phyloP scores from a whole-genome alignment of 2,113 vertebrate species.

The Rhizomys pruinosus region DNA sequence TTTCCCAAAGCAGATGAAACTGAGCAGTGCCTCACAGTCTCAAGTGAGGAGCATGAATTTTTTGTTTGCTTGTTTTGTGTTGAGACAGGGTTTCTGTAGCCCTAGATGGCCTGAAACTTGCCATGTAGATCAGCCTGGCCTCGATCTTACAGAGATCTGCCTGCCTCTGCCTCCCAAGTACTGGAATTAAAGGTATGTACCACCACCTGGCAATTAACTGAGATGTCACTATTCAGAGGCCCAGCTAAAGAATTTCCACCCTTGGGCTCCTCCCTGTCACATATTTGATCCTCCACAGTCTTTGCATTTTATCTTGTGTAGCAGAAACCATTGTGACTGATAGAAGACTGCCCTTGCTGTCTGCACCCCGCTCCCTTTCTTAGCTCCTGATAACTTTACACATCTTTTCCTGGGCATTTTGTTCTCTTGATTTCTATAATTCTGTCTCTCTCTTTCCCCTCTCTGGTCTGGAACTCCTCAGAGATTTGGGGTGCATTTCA shows the following conservation, averaged over 20 bases:
- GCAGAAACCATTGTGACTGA: neutral
- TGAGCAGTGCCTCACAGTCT: neutral
- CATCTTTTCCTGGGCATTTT: slow-evolving; percentile 25
- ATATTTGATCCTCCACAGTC: too few species aligned
- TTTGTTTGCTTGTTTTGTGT: neutral
- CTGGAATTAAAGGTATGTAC: too few species aligned
- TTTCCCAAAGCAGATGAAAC: neutral
- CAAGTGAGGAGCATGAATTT: neutral
- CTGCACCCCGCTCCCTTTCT: neutral
- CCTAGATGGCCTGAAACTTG: too few species aligned
- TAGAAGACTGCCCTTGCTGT: neutral
- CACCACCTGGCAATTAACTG: neutral
- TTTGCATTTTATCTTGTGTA: too few species aligned
- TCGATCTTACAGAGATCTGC: too few species aligned
- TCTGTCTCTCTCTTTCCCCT: neutral
- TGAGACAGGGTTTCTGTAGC: too few species aligned
- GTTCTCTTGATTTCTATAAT: neutral
- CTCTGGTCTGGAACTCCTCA: neutral
- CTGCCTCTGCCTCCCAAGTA: too few species aligned
- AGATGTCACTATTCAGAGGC: too few species aligned
- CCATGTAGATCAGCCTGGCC: too few species aligned
- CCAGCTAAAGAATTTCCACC: too few species aligned
- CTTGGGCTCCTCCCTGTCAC: too few species aligned
- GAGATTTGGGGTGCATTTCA: neutral
- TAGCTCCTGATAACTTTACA: neutral